A percentile compares a stretch with the other conserved stretches of the same genome.
Evolutionary conservation across 2,797 vertebrate species (phyloP).

Genomic region (Protosalanx chinensis): DNA sequence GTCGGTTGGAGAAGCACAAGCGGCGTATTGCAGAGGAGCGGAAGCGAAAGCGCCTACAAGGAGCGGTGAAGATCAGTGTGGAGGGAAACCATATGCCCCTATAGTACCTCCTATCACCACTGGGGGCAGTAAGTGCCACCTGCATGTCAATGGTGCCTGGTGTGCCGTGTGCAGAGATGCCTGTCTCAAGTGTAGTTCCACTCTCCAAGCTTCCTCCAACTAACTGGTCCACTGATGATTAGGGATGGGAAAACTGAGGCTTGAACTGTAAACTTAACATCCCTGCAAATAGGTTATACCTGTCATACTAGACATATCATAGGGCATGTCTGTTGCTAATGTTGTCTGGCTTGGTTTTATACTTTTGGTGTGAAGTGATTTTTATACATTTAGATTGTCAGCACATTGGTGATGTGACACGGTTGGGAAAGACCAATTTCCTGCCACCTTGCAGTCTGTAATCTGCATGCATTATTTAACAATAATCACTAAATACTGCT

Average conservation of each 20-base stretch:
- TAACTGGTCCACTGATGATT: neutral
- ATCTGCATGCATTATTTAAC: no score
- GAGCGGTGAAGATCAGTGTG: conserved; percentile 94
- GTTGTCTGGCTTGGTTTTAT: neutral
- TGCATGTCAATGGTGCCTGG: conserved; percentile 47
- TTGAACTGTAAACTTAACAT: neutral
- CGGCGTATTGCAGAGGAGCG: conserved; percentile 88
- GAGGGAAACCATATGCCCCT: conserved; percentile 94
- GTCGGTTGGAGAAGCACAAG: conserved; percentile 94
- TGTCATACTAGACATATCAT: no score
- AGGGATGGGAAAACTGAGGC: no score
- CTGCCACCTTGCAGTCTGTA: neutral
- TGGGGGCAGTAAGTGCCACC: conserved; percentile 74
- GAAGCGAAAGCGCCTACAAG: conserved; percentile 80
- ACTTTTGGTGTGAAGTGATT: neutral
- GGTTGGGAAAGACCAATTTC: neutral
- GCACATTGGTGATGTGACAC: neutral
- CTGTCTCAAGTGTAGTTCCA: neutral
- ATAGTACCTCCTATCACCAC: conserved; percentile 68
- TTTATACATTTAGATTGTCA: neutral
- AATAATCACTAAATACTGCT: no score
- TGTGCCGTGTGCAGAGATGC: conserved; percentile 26
- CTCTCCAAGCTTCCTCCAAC: neutral
- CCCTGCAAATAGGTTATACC: neutral
- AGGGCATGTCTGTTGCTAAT: conserved; percentile 1